These are phyloP conservation scores for Eristalis arbustorum DNA, from an alignment of 2,888 invertebrate species.

Conservation along the genomic window DNA sequence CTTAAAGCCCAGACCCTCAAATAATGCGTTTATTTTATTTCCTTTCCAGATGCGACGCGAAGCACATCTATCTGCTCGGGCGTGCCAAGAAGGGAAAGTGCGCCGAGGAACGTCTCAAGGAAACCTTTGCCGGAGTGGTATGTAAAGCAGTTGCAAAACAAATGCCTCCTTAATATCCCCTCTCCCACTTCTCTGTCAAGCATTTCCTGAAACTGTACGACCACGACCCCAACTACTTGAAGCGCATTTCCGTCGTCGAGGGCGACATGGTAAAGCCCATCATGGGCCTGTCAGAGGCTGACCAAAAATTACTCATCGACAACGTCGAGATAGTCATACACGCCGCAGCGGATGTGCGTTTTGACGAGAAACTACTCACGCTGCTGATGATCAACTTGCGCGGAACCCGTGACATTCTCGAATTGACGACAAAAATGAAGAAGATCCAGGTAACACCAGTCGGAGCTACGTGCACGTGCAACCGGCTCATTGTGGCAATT, in stretches of 20 bases:
- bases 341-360: conserved; percentile 73
- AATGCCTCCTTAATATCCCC: neutral
- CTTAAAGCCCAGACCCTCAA: too few relatives aligned
- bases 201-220: conserved; percentile 53
- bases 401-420: conserved; percentile 72
- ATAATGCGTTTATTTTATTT: neutral
- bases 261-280: conserved; percentile 71
- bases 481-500: neutral
- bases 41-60: conserved; percentile 67
- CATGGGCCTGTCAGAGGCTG: conserved; percentile 70
- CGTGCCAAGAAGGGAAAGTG: conserved; percentile 67
- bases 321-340: conserved; percentile 73
- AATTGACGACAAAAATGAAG: conserved; percentile 68
- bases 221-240: conserved; percentile 65
- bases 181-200: conserved; percentile 9
- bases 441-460: conserved; percentile 65
- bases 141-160: neutral
- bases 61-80: conserved; percentile 69
- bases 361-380: conserved; percentile 71
- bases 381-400: conserved; percentile 72
- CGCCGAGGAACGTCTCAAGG: conserved; percentile 61
- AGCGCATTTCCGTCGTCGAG: conserved; percentile 72
- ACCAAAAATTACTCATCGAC: conserved; percentile 65
- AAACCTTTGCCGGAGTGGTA: conserved; percentile 63
- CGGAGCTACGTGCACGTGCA: neutral